Conservation (phyloP, 2,888 invertebrate genomes). For the Argyresthia albistria region DNA sequence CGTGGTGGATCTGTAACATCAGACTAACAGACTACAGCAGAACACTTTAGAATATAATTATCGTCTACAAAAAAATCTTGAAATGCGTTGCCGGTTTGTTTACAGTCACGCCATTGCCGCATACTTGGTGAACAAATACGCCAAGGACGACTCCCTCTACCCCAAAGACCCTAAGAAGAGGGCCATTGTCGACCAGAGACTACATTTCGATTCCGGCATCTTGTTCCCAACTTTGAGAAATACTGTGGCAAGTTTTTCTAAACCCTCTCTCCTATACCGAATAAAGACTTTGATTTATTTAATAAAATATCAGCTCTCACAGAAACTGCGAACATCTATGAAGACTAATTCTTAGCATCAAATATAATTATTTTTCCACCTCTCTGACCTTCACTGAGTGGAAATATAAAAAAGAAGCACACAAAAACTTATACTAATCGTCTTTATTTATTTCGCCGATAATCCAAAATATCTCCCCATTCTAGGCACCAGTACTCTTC, state of each 20-base stretch:
- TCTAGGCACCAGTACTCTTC: conserved; percentile 30
- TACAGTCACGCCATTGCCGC: conserved; percentile 75
- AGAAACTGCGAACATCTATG: too few species aligned
- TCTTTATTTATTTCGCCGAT: background rate
- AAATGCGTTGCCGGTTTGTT: conserved; percentile 17
- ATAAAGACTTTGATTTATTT: background rate
- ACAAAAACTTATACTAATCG: too few species aligned
- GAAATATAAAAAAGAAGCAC: background rate
- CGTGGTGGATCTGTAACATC: too few species aligned
- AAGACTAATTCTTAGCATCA: too few species aligned
- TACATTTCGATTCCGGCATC: conserved; percentile 68
- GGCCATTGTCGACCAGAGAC: conserved; percentile 62
- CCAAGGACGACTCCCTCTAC: conserved; percentile 64
- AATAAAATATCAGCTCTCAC: background rate
- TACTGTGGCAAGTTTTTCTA: conserved; percentile 42
- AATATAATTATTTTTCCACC: too few species aligned
- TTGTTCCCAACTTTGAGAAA: conserved; percentile 52
- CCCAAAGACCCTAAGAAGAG: conserved; percentile 60
- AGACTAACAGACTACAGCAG: too few species aligned
- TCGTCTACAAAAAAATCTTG: too few species aligned
- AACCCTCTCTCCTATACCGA: too few species aligned
- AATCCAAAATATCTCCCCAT: background rate
- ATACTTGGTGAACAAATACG: conserved; percentile 74
- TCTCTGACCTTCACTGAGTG: too few species aligned
- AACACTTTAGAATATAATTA: too few species aligned